Percentiles rank a stretch among this genome's conserved stretches.
phyloP scores from a whole-genome alignment of 2,888 invertebrate genomes.

The Epirrita christyi region DNA sequence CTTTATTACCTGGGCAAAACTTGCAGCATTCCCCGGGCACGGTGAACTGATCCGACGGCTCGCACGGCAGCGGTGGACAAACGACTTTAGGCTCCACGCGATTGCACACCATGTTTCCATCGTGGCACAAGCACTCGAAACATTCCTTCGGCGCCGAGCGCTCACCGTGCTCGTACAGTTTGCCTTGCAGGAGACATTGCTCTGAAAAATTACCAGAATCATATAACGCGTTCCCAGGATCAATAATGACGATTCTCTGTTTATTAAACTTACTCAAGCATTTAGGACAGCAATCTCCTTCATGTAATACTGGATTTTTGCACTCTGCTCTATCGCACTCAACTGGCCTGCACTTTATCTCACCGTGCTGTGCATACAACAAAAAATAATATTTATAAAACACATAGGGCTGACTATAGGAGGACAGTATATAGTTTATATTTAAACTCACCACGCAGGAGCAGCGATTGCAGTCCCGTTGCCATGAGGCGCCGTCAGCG shows the following conservation, averaged over 20 bases:
- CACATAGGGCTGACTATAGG: neutral
- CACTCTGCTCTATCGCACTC: constrained; percentile 92
- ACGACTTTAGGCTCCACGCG: constrained; percentile 88
- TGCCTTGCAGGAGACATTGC: constrained; percentile 88
- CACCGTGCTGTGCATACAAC: constrained; percentile 88
- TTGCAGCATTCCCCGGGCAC: constrained; percentile 95
- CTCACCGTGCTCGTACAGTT: constrained; percentile 92
- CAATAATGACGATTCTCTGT: neutral
- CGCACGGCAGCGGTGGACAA: constrained; percentile 92
- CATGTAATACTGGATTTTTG: constrained; percentile 91
- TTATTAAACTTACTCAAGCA: constrained; percentile 90
- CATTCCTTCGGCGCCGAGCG: constrained; percentile 89
- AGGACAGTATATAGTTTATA: neutral
- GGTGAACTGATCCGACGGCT: constrained; percentile 90
- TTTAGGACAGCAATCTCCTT: constrained; percentile 93
- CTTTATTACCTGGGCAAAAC: constrained; percentile 90
- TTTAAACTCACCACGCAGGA: constrained; percentile 89
- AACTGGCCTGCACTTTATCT: constrained; percentile 92
- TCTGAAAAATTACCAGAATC: constrained; percentile 78
- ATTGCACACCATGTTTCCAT: constrained; percentile 92
- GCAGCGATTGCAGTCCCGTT: constrained; percentile 93
- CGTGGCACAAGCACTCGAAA: constrained; percentile 92
- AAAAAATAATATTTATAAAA: neutral
- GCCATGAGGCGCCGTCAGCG: constrained; percentile 94
- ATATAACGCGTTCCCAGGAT: too few species aligned